Percentiles rank a stretch among this genome's conserved stretches.
Evolutionary conservation across 2,888 invertebrate genomes (phyloP).

Genomic region (Sesamia inferens): DNA sequence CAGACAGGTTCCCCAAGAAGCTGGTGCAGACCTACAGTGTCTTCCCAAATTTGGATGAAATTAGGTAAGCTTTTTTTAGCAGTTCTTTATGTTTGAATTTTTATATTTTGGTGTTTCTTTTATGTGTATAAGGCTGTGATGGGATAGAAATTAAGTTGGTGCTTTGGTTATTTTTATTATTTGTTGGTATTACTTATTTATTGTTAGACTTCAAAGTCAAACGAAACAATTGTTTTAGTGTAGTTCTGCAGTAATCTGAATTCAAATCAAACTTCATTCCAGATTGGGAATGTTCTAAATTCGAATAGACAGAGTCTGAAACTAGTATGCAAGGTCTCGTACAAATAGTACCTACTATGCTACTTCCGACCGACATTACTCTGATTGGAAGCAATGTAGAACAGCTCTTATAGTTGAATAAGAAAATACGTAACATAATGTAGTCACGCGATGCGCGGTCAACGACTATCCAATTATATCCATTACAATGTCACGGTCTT

Average conservation of each 20-base stretch:
- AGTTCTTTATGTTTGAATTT: not conserved
- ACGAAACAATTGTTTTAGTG: not conserved
- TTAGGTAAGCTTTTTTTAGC: slow-evolving; percentile 89
- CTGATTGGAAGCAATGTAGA: not conserved
- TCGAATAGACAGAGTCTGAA: too few relatives aligned
- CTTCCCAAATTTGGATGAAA: slow-evolving; percentile 99
- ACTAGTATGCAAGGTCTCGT: too few relatives aligned
- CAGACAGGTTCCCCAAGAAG: slow-evolving; percentile 99
- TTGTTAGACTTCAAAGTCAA: not conserved
- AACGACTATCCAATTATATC: slow-evolving; percentile 31
- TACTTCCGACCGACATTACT: not conserved
- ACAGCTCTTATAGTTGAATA: not conserved
- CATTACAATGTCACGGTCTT: slow-evolving; percentile 39
- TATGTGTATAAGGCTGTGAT: not conserved
- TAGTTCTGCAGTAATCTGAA: too few relatives aligned
- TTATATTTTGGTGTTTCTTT: not conserved
- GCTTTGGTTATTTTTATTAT: not conserved
- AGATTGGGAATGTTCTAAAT: too few relatives aligned
- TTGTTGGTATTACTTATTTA: not conserved
- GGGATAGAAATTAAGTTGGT: not conserved
- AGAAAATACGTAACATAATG: slow-evolving; percentile 4
- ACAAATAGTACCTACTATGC: too few relatives aligned
- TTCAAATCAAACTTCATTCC: too few relatives aligned
- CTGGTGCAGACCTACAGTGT: slow-evolving; percentile 99
- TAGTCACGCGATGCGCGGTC: slow-evolving; percentile 55